Conservation (phyloP, 2,113 vertebrate genomes). For the Monarcha castaneiventris region DNA sequence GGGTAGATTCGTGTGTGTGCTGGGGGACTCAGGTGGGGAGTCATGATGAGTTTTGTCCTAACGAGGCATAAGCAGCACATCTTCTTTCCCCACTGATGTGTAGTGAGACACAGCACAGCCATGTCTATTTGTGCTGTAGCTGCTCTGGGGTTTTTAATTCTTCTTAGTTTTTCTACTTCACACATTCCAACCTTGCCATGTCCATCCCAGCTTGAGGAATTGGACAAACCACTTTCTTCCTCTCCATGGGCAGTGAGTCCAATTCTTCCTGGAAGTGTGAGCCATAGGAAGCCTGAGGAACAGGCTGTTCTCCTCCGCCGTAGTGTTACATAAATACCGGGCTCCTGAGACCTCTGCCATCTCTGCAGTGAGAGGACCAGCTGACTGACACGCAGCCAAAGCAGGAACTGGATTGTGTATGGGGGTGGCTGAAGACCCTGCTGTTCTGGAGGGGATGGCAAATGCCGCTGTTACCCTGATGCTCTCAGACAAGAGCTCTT, state of each 20-base stretch:
- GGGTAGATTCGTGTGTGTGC: neutral
- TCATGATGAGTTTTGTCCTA: neutral
- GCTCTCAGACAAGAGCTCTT: neutral
- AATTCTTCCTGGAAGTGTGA: neutral
- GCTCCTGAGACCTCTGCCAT: neutral
- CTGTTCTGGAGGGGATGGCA: neutral
- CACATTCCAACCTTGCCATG: rapidly evolving
- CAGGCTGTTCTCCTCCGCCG: neutral
- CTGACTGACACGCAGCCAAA: neutral
- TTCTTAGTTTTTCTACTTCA: neutral
- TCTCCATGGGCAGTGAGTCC: neutral
- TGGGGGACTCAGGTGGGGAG: neutral
- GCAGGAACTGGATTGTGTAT: neutral
- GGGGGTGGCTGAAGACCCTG: neutral
- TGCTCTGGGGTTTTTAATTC: neutral
- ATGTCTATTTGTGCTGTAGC: rapidly evolving
- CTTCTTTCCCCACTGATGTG: neutral
- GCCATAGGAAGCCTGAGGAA: neutral
- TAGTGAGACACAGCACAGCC: neutral
- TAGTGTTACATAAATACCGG: neutral
- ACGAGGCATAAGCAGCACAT: neutral
- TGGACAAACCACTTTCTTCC: neutral
- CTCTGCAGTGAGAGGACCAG: neutral
- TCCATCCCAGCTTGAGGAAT: neutral
- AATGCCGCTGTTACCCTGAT: neutral